phyloP scores from a whole-genome alignment of 2,797 vertebrate species.

The Tragelaphus oryx region DNA sequence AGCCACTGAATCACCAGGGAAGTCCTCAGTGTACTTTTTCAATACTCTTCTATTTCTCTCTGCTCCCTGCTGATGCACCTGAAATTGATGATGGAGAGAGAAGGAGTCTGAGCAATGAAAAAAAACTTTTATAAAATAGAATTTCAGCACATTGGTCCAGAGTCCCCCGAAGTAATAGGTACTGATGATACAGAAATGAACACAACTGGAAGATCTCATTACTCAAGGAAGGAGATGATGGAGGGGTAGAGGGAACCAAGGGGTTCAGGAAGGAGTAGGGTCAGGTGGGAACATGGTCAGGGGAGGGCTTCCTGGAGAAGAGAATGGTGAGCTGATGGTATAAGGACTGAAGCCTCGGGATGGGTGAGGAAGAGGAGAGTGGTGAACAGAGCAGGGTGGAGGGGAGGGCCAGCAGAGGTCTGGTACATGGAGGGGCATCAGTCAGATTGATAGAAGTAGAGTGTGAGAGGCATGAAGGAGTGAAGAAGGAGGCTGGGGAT shows the following conservation, averaged over 20 bases:
- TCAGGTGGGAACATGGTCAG: not conserved
- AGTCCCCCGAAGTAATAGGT: not conserved
- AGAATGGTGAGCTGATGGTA: not conserved
- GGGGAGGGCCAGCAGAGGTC: not conserved
- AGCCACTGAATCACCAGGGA: not conserved
- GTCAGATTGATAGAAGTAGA: not conserved
- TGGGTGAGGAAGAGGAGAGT: not conserved
- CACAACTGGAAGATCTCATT: not conserved
- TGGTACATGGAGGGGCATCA: accelerated
- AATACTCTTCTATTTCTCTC: not conserved
- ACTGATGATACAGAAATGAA: not conserved
- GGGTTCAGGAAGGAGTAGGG: not conserved
- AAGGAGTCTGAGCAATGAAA: not conserved
- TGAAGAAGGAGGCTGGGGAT: not conserved
- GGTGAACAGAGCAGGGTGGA: not conserved
- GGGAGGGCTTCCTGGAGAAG: not conserved
- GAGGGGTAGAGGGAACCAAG: not conserved
- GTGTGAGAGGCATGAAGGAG: not conserved
- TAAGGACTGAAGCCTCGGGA: not conserved
- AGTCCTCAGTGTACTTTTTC: not conserved
- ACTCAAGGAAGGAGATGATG: too few species aligned
- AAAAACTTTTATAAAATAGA: not conserved
- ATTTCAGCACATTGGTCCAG: not conserved
- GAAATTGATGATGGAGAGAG: not conserved
- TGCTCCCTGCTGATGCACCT: not conserved